These are phyloP conservation scores for Melinaea menophilus DNA, from an alignment of 2,888 invertebrate genomes.

Conservation along the genomic window DNA sequence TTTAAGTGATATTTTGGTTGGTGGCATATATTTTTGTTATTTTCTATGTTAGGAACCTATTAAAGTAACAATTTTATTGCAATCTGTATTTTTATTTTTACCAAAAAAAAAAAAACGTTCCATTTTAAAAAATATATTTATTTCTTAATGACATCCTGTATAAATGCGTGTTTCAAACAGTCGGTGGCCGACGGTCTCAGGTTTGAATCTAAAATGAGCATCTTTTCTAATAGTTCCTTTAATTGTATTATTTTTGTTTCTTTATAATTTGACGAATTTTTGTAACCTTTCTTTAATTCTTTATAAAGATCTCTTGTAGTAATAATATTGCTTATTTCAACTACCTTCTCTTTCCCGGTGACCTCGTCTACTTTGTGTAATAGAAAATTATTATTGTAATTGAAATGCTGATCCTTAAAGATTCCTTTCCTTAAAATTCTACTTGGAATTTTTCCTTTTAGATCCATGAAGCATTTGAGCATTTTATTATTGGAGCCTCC, in stretches of 20 bases:
- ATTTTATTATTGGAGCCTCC: slow-evolving; percentile 99
- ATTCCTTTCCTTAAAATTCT: slow-evolving; percentile 94
- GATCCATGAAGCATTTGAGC: slow-evolving; percentile 98
- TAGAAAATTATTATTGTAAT: slow-evolving; percentile 95
- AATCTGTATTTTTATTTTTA: slow-evolving; percentile 46
- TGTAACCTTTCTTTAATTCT: slow-evolving; percentile 90
- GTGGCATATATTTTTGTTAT: slow-evolving; percentile 68
- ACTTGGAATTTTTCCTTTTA: slow-evolving; percentile 98
- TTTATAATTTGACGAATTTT: slow-evolving; percentile 89
- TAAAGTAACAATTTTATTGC: slow-evolving; percentile 60
- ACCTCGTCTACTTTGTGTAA: slow-evolving; percentile 98
- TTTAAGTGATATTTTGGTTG: slow-evolving; percentile 71
- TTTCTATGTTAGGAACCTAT: slow-evolving; percentile 59
- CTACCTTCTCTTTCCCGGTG: slow-evolving; percentile 97
- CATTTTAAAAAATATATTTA: slow-evolving; percentile 30
- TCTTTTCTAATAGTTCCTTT: slow-evolving; percentile 94
- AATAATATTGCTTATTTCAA: slow-evolving; percentile 91
- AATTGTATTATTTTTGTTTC: slow-evolving; percentile 92
- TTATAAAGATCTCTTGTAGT: slow-evolving; percentile 88
- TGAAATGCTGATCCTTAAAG: slow-evolving; percentile 98
- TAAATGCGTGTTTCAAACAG: slow-evolving; percentile 94
- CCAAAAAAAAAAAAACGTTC: slow-evolving; percentile 18
- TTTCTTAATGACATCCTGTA: slow-evolving; percentile 67
- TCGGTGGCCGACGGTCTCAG: slow-evolving; percentile 93
- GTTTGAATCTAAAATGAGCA: slow-evolving; percentile 91